phyloP scores from a whole-genome alignment of 2,113 vertebrate species.

The Dicaeum eximium region DNA sequence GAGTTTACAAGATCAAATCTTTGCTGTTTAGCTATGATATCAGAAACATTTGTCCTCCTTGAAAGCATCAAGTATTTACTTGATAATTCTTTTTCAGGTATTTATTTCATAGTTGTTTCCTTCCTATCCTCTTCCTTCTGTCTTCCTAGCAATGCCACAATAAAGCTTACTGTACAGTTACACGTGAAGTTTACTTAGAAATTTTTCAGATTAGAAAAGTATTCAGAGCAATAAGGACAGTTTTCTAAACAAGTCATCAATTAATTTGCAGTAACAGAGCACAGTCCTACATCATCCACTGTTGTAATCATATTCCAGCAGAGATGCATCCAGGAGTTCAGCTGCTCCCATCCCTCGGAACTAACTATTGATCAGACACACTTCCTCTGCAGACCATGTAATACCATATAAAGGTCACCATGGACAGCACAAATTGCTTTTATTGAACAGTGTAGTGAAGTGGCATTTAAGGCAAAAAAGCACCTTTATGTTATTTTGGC shows the following conservation, averaged over 20 bases:
- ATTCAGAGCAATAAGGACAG: not conserved
- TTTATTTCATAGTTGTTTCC: not conserved
- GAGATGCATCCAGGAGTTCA: not conserved
- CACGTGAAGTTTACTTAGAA: not conserved
- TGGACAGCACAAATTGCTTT: conserved; percentile 22
- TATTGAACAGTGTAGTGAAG: conserved; percentile 32
- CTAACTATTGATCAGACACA: conserved; percentile 5
- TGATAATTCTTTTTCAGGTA: not conserved
- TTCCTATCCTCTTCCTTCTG: not conserved
- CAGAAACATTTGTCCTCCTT: not conserved
- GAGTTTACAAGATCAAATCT: not conserved
- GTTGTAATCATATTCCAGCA: not conserved
- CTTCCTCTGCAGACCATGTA: conserved; percentile 9
- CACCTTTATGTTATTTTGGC: conserved; percentile 8
- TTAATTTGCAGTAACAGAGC: not conserved
- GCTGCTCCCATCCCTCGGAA: not conserved
- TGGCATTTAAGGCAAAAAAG: conserved; percentile 22
- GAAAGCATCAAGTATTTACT: not conserved
- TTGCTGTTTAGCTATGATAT: not conserved
- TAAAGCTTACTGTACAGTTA: not conserved
- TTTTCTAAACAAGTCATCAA: not conserved
- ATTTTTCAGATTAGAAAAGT: not conserved
- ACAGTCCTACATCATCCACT: not conserved
- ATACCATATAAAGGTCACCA: conserved; percentile 19
- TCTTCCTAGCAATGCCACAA: not conserved